These are phyloP conservation scores for Drosophila tristis DNA, from an alignment of 1,140 invertebrate species.

Conservation along the genomic window DNA sequence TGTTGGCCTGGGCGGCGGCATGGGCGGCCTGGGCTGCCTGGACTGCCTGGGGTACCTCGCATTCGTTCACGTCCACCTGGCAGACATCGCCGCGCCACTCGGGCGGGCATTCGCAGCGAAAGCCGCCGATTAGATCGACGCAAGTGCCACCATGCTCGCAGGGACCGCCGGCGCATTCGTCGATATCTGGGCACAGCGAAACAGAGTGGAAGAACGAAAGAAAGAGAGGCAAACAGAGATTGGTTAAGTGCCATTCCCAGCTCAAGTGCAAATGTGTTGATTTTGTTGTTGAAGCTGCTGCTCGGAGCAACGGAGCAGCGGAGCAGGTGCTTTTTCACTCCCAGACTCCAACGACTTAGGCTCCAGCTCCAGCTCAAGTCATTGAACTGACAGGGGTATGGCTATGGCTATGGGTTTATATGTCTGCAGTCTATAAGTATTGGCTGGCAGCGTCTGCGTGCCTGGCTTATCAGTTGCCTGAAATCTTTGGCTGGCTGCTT, in stretches of 20 bases:
- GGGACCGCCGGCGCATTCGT: conserved; percentile 93
- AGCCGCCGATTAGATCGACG: conserved; percentile 90
- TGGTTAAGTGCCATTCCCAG: conserved; percentile 52
- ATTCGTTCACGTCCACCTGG: conserved; percentile 90
- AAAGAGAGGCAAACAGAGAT: conserved; percentile 31
- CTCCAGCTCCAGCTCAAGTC: conserved; percentile 38
- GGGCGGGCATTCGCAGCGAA: conserved; percentile 90
- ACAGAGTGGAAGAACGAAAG: no score
- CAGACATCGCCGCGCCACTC: conserved; percentile 93
- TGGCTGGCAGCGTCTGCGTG: conserved; percentile 42
- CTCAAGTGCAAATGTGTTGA: conserved; percentile 72
- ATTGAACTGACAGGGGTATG: conserved; percentile 50
- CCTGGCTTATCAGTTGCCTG: conserved; percentile 40
- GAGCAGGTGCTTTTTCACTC: conserved; percentile 58
- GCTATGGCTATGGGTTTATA: no score
- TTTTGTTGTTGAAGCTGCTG: conserved; percentile 55
- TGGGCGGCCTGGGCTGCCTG: no score
- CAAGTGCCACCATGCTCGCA: conserved; percentile 96
- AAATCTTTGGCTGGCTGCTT: conserved; percentile 38
- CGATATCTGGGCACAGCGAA: conserved; percentile 87
- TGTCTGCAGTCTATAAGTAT: conserved; percentile 3
- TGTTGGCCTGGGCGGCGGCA: conserved; percentile 24
- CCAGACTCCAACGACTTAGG: no score
- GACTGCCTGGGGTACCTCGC: conserved; percentile 83
- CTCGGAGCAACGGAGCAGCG: not conserved